phyloP scores from a whole-genome alignment of 2,888 invertebrate species.

The Automeris io region DNA sequence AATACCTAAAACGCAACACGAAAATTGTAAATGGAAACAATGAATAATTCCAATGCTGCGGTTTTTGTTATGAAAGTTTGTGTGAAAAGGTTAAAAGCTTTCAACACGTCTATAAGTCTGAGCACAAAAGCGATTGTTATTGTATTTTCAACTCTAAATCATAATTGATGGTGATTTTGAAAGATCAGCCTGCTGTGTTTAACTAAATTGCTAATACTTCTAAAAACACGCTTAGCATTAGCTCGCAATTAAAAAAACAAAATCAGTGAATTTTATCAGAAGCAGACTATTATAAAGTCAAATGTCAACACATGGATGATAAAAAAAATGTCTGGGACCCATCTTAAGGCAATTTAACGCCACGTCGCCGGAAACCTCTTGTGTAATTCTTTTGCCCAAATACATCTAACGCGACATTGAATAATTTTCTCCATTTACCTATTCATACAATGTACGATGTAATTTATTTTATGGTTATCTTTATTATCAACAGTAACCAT shows the following conservation, averaged over 20 bases:
- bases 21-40: slow-evolving; percentile 53
- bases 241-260: too few relatives aligned
- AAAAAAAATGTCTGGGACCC: slow-evolving; percentile 17
- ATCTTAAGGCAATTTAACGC: slow-evolving; percentile 66
- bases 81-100: slow-evolving; percentile 57
- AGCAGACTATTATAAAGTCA: neutral
- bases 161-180: slow-evolving; percentile 16
- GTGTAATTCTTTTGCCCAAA: slow-evolving; percentile 46
- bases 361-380: slow-evolving; percentile 48
- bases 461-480: too few relatives aligned
- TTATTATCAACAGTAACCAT: too few relatives aligned
- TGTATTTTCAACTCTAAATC: slow-evolving; percentile 34
- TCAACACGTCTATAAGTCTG: slow-evolving; percentile 55
- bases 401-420: slow-evolving; percentile 41
- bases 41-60: slow-evolving; percentile 60
- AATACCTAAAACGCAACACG: slow-evolving; percentile 34
- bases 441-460: slow-evolving; percentile 34
- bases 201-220: too few relatives aligned
- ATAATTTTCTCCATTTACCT: slow-evolving; percentile 42
- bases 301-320: neutral
- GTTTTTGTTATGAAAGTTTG: slow-evolving; percentile 50
- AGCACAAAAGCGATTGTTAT: slow-evolving; percentile 61
- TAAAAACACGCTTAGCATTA: too few relatives aligned
- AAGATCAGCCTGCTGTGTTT: too few relatives aligned
- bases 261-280: too few relatives aligned